These are phyloP conservation scores for Xanthorhoe designata DNA, from an alignment of 2,888 invertebrate species.

Conservation along the genomic window DNA sequence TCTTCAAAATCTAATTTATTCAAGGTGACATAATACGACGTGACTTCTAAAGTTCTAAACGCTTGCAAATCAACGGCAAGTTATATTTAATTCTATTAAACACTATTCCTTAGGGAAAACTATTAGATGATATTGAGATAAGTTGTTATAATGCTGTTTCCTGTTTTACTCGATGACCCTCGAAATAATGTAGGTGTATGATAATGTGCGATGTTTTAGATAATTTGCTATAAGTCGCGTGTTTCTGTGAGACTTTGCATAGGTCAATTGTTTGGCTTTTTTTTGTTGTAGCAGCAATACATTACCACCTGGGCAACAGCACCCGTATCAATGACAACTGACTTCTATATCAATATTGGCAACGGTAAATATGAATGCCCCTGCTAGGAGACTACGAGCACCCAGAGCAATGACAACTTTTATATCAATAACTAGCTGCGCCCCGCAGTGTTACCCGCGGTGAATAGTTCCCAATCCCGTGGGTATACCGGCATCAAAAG, in stretches of 20 bases:
- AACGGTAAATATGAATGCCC: too few species aligned
- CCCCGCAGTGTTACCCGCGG: too few species aligned
- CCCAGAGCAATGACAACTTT: too few species aligned
- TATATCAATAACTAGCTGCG: too few species aligned
- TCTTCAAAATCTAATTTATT: conserved; percentile 1
- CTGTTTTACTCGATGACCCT: conserved; percentile 22
- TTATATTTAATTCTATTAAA: not conserved
- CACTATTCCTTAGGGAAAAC: conserved; percentile 29
- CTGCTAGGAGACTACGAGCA: too few species aligned
- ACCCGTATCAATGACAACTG: not conserved
- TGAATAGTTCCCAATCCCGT: too few species aligned
- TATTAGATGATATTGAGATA: conserved; percentile 24
- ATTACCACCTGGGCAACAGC: not conserved
- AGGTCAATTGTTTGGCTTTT: not conserved
- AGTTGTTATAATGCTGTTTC: conserved; percentile 9
- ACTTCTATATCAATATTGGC: too few species aligned
- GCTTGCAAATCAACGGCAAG: too few species aligned
- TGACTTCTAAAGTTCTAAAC: not conserved
- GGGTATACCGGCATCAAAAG: too few species aligned
- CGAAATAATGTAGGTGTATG: conserved; percentile 17
- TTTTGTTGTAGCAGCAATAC: not conserved
- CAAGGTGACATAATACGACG: conserved; percentile 8
- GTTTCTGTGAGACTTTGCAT: conserved; percentile 7
- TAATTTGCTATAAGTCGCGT: conserved; percentile 19
- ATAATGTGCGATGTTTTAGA: conserved; percentile 15